These are phyloP conservation scores for Elegia similella DNA, from an alignment of 2,888 invertebrate species.

Conservation along the genomic window DNA sequence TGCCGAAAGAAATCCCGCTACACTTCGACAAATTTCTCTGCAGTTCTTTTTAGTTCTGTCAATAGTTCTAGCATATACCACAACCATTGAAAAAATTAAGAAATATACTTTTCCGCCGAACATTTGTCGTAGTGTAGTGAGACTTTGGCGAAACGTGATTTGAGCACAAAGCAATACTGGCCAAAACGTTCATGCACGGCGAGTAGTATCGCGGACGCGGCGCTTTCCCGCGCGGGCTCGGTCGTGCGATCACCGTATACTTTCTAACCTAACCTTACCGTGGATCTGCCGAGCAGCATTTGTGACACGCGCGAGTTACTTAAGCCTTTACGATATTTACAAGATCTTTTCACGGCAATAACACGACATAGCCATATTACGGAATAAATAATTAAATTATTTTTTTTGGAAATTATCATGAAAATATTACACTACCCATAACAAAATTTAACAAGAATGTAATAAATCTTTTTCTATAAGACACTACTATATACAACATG, in stretches of 20 bases:
- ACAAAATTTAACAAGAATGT: constrained; percentile 74
- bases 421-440: constrained; percentile 69
- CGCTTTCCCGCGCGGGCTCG: constrained; percentile 23
- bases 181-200: background rate
- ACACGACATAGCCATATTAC: constrained; percentile 45
- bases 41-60: too few relatives aligned
- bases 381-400: constrained; percentile 44
- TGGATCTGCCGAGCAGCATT: constrained; percentile 48
- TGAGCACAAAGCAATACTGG: background rate
- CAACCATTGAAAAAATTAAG: too few relatives aligned
- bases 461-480: constrained; percentile 56
- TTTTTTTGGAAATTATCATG: constrained; percentile 43
- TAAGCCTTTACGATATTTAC: constrained; percentile 50
- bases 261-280: constrained; percentile 38
- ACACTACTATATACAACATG: constrained; percentile 73
- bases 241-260: constrained; percentile 40
- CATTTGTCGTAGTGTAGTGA: too few relatives aligned
- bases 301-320: constrained; percentile 58
- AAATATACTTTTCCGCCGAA: too few relatives aligned
- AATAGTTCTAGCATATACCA: too few relatives aligned
- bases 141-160: too few relatives aligned
- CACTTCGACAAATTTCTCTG: too few relatives aligned
- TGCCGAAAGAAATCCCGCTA: too few relatives aligned
- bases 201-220: background rate
- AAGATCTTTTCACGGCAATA: constrained; percentile 43